Base-by-base conservation (phyloP, 2,113 vertebrate genomes). In the Oriolus oriolus region DNA sequence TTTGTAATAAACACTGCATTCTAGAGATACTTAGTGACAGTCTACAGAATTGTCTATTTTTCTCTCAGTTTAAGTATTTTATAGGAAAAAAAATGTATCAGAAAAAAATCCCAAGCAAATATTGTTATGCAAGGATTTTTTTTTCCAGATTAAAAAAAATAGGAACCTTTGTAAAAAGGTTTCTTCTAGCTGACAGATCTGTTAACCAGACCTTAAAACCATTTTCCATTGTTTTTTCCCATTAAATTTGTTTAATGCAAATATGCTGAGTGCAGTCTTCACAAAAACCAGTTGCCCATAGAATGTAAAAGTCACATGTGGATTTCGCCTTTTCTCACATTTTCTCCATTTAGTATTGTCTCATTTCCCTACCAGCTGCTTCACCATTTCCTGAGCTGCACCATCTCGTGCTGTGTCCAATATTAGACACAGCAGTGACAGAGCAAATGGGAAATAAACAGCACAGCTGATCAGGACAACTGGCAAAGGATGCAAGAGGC, bases 361-460 rank as follows among this genome's bases (percentile, higher is more conserved):
- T 96, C 93, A 75, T 93, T 89, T 81, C 80, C 89, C 95, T 94
- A 45, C 89, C 91, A 95, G 91, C 76, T 95, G 57, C 79, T 65
- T 93, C 70, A 78, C 75, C 50, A 60, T 76, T 86, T 97, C 96
- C 61, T 50, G 89, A 96, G 77, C 71, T 84, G 70, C 31, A 91
- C 18, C 57, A 60, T 68, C 86, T 96, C 53, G 50, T 63, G 92
- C 63, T 57, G 57, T 42, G 84, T 16, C 74, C 6, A 73, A 53
- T 93, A 91, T 76, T 75, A 94, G 86, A 87, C 89, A 89, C 66
- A 90, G 93, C 35, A 47, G 71, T 57, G 57, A 86, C 45, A 87
- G 26, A 93, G 85, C 39, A 95, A 81, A 79, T 68, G 71, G 84
- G 66, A 97, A 96, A 95, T 77, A 53, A 96, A 56, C 75, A 50